phyloP scores from a whole-genome alignment of 2,888 invertebrate genomes.

The Trachelus troglodyta region DNA sequence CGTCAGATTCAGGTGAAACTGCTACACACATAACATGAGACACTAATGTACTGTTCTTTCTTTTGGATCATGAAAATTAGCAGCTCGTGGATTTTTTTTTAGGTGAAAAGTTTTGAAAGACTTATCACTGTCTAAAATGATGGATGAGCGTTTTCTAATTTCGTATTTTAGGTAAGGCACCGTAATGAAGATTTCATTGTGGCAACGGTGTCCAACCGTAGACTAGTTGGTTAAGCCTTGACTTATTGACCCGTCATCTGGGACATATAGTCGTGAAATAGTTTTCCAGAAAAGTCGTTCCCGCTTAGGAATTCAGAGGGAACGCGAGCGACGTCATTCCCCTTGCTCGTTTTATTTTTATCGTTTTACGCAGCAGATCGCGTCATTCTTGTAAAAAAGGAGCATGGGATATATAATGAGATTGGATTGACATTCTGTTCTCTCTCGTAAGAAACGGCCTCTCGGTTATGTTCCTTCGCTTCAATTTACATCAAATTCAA shows the following conservation, averaged over 20 bases:
- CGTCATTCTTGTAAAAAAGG: not conserved
- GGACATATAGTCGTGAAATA: not conserved
- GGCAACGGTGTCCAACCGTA: not conserved
- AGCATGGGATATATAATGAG: not conserved
- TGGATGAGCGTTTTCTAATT: not conserved
- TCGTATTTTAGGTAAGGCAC: not conserved
- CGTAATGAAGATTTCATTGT: not conserved
- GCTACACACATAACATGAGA: not conserved
- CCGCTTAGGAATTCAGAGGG: no score
- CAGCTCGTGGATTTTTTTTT: not conserved
- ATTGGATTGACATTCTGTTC: not conserved
- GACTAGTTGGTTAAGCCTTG: not conserved
- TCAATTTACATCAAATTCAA: not conserved
- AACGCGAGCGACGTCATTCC: not conserved
- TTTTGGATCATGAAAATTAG: not conserved
- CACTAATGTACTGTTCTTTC: not conserved
- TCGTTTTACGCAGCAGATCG: not conserved
- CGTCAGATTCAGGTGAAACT: not conserved
- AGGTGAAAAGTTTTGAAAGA: not conserved
- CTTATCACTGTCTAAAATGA: not conserved
- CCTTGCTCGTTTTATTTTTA: not conserved
- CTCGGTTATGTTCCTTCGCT: not conserved
- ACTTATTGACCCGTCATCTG: not conserved
- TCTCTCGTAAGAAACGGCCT: not conserved
- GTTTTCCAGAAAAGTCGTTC: not conserved